Conservation (phyloP, 2,797 vertebrate genomes). For the Hirundo rustica region DNA sequence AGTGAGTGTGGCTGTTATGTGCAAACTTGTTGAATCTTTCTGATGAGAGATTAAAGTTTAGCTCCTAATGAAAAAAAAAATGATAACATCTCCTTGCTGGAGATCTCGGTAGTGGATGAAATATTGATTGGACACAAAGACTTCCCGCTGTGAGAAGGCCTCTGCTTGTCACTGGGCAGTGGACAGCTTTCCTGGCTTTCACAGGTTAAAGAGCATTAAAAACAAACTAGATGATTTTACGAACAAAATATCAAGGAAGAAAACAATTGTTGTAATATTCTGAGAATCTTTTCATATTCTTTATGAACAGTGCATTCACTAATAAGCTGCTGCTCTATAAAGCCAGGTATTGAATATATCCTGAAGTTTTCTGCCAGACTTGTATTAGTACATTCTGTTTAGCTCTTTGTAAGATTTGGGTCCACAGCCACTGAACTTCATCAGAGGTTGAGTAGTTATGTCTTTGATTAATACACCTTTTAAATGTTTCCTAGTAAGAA, state of each 20-base stretch:
- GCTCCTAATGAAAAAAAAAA: neutral
- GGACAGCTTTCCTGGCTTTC: neutral
- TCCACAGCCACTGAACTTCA: neutral
- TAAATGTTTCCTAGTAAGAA: neutral
- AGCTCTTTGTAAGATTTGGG: neutral
- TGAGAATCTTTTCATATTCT: neutral
- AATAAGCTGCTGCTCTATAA: neutral
- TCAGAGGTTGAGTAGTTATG: neutral
- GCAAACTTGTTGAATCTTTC: neutral
- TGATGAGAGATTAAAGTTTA: neutral
- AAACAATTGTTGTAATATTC: neutral
- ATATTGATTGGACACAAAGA: neutral
- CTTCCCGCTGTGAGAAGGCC: neutral
- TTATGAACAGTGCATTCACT: neutral
- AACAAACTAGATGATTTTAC: neutral
- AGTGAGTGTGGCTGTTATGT: neutral
- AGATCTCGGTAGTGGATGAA: neutral
- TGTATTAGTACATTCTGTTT: neutral
- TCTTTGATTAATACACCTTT: neutral
- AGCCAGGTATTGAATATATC: neutral
- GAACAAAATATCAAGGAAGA: neutral
- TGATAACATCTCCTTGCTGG: neutral
- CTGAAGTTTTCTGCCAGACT: neutral
- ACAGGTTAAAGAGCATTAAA: neutral
- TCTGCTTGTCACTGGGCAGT: neutral